phyloP scores from a whole-genome alignment of 2,797 vertebrate genomes.

The Alfaro cultratus region DNA sequence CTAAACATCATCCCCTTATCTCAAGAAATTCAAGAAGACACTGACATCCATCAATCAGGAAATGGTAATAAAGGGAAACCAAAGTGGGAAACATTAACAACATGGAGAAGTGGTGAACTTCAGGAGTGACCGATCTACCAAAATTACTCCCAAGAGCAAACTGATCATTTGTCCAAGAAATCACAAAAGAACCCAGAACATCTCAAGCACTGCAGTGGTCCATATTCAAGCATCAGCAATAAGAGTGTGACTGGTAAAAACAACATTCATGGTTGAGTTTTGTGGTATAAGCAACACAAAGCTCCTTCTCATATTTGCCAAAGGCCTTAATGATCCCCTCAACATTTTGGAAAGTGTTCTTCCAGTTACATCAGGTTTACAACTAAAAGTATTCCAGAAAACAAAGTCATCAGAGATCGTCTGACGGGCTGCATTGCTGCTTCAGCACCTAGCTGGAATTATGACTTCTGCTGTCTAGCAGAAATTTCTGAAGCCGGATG shows the following conservation, averaged over 20 bases:
- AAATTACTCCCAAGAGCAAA: not conserved
- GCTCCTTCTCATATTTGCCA: not conserved
- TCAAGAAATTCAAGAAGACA: not conserved
- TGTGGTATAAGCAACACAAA: not conserved
- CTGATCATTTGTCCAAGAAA: not conserved
- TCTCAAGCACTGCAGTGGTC: not conserved
- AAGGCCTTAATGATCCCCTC: not conserved
- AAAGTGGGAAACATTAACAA: not conserved
- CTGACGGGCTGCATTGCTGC: not conserved
- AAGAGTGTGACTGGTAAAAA: not conserved
- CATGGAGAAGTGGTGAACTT: not conserved
- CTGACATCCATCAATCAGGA: not conserved
- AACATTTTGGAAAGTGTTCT: not conserved
- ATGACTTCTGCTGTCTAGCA: not conserved
- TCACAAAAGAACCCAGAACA: not conserved
- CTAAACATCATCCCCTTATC: not conserved
- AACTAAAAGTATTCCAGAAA: not conserved
- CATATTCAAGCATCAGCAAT: not conserved
- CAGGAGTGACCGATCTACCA: not conserved
- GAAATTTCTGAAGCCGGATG: not conserved
- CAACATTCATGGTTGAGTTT: not conserved
- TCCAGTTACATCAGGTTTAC: not conserved
- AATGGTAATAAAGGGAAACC: not conserved
- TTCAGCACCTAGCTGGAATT: not conserved
- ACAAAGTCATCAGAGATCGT: not conserved